Percentiles rank a stretch among this genome's conserved stretches.
phyloP scores from a whole-genome alignment of 2,888 invertebrate species.

The Mythimna impura region DNA sequence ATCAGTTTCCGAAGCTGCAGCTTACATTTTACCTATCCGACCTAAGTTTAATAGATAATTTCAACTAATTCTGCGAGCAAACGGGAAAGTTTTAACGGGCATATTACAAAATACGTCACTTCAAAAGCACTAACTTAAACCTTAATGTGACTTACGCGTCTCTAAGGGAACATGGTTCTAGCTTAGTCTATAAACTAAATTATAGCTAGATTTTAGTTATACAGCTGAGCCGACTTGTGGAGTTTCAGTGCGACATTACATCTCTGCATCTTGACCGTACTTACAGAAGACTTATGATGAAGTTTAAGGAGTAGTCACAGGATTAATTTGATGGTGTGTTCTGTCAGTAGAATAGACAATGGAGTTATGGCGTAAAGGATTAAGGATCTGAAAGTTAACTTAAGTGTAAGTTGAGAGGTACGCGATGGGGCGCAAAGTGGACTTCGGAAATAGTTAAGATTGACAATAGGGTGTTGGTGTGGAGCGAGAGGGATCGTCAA shows the following conservation, averaged over 20 bases:
- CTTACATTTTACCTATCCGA: not conserved
- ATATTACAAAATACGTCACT: constrained; percentile 48
- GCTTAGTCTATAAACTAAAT: constrained; percentile 51
- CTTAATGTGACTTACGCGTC: constrained; percentile 41
- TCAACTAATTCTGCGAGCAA: constrained; percentile 3
- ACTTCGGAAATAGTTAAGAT: constrained; percentile 25
- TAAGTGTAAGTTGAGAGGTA: not conserved
- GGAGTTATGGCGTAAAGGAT: constrained; percentile 24
- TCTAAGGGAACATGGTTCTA: constrained; percentile 43
- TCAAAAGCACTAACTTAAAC: constrained; percentile 40
- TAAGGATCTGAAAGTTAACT: not conserved
- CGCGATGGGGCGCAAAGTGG: constrained; percentile 16
- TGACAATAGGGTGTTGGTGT: not conserved
- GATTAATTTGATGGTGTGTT: constrained; percentile 26
- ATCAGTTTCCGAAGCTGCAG: not conserved
- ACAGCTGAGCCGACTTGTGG: constrained; percentile 13
- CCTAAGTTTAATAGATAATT: constrained; percentile 10
- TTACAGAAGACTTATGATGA: constrained; percentile 16
- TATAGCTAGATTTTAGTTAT: constrained; percentile 32
- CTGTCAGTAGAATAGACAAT: constrained; percentile 19
- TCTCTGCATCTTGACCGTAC: constrained; percentile 24
- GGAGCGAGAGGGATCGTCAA: too few relatives aligned
- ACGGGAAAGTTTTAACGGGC: constrained; percentile 24
- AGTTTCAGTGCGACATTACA: constrained; percentile 5
- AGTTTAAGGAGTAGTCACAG: constrained; percentile 12